Evolutionary conservation across 2,888 invertebrate species (phyloP).

Genomic region (Dynastes hyllus): DNA sequence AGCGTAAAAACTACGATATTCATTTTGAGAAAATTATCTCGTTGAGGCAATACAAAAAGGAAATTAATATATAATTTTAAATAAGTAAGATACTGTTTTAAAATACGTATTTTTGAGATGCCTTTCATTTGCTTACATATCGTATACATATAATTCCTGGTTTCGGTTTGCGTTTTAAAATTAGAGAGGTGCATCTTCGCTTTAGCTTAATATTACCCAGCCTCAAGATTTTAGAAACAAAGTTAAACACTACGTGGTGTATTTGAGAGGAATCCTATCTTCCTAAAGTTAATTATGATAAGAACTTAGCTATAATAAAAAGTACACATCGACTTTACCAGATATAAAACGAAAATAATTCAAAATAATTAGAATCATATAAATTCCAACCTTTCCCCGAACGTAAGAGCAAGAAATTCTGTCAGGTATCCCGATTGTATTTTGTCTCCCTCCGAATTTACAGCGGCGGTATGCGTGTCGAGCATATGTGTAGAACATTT

Average conservation of each 20-base stretch:
- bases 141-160: background rate
- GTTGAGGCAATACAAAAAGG: too few species aligned
- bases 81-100: too few species aligned
- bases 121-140: background rate
- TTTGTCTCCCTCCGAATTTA: slow-evolving; percentile 23
- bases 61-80: too few species aligned
- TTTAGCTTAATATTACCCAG: background rate
- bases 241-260: background rate
- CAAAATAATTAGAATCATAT: slow-evolving; percentile 44
- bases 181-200: background rate
- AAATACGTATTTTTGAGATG: too few species aligned
- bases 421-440: slow-evolving; percentile 31
- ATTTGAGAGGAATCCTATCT: background rate
- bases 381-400: slow-evolving; percentile 28
- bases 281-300: slow-evolving; percentile 28
- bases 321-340: slow-evolving; percentile 14
- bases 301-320: slow-evolving; percentile 29
- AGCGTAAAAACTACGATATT: too few species aligned
- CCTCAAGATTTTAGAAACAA: background rate
- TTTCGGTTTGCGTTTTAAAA: background rate
- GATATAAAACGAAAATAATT: slow-evolving; percentile 31
- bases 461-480: slow-evolving; percentile 21
- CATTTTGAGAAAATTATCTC: too few species aligned
- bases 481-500: slow-evolving; percentile 23
- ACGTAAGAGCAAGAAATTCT: slow-evolving; percentile 28